These are phyloP conservation scores for Conus betulinus DNA, from an alignment of 1,140 invertebrate genomes.

Conservation along the genomic window DNA sequence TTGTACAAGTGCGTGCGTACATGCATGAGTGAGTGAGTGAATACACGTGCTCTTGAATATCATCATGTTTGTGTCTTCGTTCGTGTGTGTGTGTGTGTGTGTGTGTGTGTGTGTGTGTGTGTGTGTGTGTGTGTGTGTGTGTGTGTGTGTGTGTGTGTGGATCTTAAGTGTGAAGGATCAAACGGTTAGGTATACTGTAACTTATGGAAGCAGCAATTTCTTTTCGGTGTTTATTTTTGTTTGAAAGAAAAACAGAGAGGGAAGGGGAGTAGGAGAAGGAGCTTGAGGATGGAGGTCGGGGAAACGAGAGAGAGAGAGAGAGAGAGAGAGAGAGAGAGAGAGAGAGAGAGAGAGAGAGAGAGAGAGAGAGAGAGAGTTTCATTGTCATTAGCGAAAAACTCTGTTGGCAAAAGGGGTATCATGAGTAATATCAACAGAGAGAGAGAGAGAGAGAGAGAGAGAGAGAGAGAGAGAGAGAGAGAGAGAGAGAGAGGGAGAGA, in stretches of 20 bases:
- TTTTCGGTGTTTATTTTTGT: no score
- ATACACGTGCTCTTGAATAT: neutral
- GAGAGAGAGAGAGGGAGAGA: no score
- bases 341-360: no score
- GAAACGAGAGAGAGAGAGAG: neutral
- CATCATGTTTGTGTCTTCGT: neutral
- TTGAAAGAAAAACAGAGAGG: neutral
- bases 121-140: neutral
- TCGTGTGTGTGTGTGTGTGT: neutral
- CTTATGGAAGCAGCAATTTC: no score
- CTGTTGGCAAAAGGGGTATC: no score
- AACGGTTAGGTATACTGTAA: no score
- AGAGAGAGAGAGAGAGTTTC: no score
- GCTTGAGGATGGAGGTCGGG: neutral
- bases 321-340: slow-evolving; percentile 17
- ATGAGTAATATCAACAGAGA: no score
- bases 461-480: no score
- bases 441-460: no score
- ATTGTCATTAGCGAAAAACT: no score
- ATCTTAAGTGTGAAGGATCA: neutral
- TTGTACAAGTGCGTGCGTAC: neutral
- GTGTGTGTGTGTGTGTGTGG: neutral
- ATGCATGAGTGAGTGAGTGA: neutral
- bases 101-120: slow-evolving; percentile 15
- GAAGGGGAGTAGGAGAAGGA: neutral